Conservation (phyloP, 1,140 invertebrate species). For the Heliconius eleuchia region DNA sequence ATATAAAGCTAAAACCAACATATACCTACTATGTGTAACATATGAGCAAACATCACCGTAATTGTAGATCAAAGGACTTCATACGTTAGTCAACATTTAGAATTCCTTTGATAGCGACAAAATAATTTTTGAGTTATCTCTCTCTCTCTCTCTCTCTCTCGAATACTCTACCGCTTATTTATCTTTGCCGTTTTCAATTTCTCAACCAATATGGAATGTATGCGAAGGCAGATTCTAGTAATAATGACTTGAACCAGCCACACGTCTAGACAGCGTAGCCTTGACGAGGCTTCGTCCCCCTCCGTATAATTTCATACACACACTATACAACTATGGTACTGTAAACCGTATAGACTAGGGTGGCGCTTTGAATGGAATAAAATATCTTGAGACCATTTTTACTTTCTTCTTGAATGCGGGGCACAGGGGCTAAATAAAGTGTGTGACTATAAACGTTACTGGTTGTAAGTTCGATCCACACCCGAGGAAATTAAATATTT, state of each 20-base stretch:
- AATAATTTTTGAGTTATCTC: constrained; percentile 1
- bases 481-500: too few species aligned
- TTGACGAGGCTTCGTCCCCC: constrained; percentile 46
- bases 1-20: background rate
- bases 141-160: background rate
- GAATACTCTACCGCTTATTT: background rate
- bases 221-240: constrained; percentile 26
- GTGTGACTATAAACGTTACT: too few species aligned
- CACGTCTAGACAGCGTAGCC: constrained; percentile 47
- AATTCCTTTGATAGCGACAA: constrained; percentile 5
- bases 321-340: constrained; percentile 18
- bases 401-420: background rate
- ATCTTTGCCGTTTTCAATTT: constrained; percentile 19
- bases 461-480: too few species aligned
- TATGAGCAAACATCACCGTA: background rate
- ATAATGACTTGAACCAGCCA: constrained; percentile 37
- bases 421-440: too few species aligned
- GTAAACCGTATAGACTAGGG: background rate
- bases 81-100: background rate
- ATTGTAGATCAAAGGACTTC: background rate
- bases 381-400: constrained; percentile 18
- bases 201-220: constrained; percentile 18
- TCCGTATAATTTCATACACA: constrained; percentile 34
- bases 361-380: constrained; percentile 9
- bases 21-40: background rate